A percentile compares a stretch with the other conserved stretches of the same genome.
Conservation (phyloP, 2,888 invertebrate genomes). For the Plagodis pulveraria region DNA sequence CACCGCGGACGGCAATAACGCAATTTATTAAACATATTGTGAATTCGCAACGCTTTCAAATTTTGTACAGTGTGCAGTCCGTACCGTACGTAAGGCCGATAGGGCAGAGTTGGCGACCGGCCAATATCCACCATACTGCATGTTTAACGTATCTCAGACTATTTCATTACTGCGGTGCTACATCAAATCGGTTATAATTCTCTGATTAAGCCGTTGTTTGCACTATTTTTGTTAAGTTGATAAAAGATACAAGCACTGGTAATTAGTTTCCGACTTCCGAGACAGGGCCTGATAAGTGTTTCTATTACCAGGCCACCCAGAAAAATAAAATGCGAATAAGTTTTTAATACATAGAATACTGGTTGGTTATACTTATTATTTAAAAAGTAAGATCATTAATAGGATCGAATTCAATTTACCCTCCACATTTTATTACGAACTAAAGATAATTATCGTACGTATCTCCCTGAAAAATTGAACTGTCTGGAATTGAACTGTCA, state of each 20-base stretch:
- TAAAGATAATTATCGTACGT: no score
- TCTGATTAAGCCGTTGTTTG: constrained; percentile 17
- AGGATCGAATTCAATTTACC: no score
- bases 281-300: not conserved
- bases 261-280: not conserved
- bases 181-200: constrained; percentile 31
- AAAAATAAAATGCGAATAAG: no score
- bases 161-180: constrained; percentile 49
- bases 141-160: constrained; percentile 57
- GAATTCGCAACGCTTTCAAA: constrained; percentile 62
- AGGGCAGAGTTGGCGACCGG: constrained; percentile 51
- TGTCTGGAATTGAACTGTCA: no score
- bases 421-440: no score
- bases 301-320: not conserved
- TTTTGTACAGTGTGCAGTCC: constrained; percentile 41
- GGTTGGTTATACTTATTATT: no score
- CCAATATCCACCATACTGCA: constrained; percentile 53
- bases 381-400: no score
- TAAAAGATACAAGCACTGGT: not conserved
- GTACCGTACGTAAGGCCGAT: constrained; percentile 39
- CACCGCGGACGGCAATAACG: constrained; percentile 35
- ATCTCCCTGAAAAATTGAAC: no score
- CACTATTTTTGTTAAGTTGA: not conserved
- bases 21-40: constrained; percentile 47
- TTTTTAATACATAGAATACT: no score